Percentiles rank a stretch among this genome's conserved stretches.
Conservation (phyloP, 2,113 vertebrate species). For the Laterallus jamaicensis region DNA sequence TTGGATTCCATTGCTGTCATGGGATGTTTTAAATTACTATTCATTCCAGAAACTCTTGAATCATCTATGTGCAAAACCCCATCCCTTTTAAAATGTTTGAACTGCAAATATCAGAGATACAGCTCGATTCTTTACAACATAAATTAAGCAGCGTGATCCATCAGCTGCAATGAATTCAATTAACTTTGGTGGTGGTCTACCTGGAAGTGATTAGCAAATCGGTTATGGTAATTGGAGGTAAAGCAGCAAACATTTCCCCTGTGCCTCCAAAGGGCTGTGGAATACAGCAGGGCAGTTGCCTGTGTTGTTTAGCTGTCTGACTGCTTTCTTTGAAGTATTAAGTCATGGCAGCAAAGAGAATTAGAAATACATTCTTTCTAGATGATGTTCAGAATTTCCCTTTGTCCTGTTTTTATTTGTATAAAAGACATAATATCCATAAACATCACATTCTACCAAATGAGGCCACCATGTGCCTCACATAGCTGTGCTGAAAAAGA, state of each 20-base stretch:
- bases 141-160: not conserved
- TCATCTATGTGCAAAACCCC: not conserved
- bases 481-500: not conserved
- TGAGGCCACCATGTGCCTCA: not conserved
- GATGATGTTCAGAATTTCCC: not conserved
- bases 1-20: not conserved
- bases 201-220: slow-evolving; percentile 37
- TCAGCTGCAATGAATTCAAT: not conserved
- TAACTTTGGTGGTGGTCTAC: not conserved
- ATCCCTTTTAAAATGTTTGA: not conserved
- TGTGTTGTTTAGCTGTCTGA: not conserved
- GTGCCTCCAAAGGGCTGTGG: not conserved
- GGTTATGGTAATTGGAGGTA: not conserved
- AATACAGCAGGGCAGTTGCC: not conserved
- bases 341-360: not conserved
- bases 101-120: not conserved
- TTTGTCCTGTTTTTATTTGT: not conserved
- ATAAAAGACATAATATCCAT: not conserved
- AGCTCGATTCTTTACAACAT: not conserved
- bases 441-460: not conserved
- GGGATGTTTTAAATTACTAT: not conserved
- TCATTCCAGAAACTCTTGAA: not conserved
- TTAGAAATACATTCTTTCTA: not conserved
- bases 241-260: not conserved
- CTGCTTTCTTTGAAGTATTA: not conserved